Evolutionary conservation across 2,888 invertebrate species (phyloP).

Genomic region (Sphaerophoria taeniata): DNA sequence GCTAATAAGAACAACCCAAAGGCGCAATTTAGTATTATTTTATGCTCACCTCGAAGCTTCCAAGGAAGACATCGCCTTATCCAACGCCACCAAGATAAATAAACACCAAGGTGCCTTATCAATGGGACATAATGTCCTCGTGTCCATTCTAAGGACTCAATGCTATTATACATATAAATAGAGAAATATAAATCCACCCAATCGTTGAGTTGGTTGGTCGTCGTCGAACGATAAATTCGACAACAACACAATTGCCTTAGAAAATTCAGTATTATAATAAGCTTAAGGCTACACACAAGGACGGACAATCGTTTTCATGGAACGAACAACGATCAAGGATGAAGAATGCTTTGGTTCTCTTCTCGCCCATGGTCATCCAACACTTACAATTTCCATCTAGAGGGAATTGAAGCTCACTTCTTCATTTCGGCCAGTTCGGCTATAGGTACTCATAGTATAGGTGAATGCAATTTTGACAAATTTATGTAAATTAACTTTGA

Average conservation of each 20-base stretch:
- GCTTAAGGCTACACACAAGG: conserved; percentile 58
- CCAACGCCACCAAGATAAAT: conserved; percentile 24
- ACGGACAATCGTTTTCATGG: conserved; percentile 40
- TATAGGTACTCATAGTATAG: conserved; percentile 5
- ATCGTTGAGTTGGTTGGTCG: neutral
- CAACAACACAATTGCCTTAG: conserved; percentile 6
- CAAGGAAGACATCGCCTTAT: conserved; percentile 42
- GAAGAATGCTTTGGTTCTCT: conserved; percentile 18
- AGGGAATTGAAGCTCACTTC: neutral
- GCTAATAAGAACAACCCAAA: conserved; percentile 67
- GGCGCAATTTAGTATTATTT: conserved; percentile 52
- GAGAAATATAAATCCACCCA: conserved; percentile 37
- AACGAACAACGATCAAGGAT: conserved; percentile 40
- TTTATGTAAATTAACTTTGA: conserved; percentile 73
- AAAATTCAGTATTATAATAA: conserved; percentile 66
- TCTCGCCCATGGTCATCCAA: conserved; percentile 46
- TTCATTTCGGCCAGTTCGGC: neutral
- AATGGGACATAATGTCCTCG: conserved; percentile 19
- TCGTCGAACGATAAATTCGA: neutral
- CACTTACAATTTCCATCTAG: neutral
- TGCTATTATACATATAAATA: neutral
- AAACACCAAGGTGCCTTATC: conserved; percentile 14
- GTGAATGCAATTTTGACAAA: conserved; percentile 72
- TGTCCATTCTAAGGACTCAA: conserved; percentile 23
- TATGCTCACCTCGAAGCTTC: conserved; percentile 51